Evolutionary conservation across 2,888 invertebrate genomes (phyloP), one percentile per base, ranked within the genome.

Genomic region (Aphodius sticticus): DNA sequence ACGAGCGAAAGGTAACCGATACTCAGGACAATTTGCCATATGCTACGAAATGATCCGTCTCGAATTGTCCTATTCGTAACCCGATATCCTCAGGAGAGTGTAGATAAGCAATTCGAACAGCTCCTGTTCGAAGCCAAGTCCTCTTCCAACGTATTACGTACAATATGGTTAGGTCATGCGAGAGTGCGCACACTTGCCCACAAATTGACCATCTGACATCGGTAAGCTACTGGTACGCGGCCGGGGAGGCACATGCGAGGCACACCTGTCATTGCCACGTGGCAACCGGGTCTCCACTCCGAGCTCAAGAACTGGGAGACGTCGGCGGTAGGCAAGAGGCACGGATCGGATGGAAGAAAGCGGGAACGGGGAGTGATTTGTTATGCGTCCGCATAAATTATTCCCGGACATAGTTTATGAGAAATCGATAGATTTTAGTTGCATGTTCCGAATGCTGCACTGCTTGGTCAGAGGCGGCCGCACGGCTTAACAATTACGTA

Each of bases 191-290:
- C 53, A 53, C 53, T 53, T 53, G 53, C 53, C 53, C 53, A 53
- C 53, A 53, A 53, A 53, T 53, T 53, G 53, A 53, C 53, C 53
- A 53, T 53, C 53, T 53, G 53, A 53, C 53, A 53, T 2, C 53
- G 53, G 53, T 53, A 53, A 53, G 53, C 53, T 53, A 53, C 53
- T 5, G 53, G 53, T 1, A 1, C 9, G 53, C 53, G 53, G 53
- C 12, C 53, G 53, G 12, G 1, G 26, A 26, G 26, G 12, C 53
- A 53, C 53, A 53, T 53, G 53, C 53, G 53, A 53, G 53, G 53
- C 53, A 74, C 82, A 82, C 82, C 81, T 81, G 81, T 80, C 79
- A 26, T 76, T 78, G 78, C 74, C 80, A 80, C 80, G 80, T 80
- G 80, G 80, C 78, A 53, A 53, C 53, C 12, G 12, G 53, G 53